Percentiles rank a stretch among this genome's conserved stretches.
phyloP scores from a whole-genome alignment of 2,797 vertebrate genomes.

The Microctenopoma steveboyesi region DNA sequence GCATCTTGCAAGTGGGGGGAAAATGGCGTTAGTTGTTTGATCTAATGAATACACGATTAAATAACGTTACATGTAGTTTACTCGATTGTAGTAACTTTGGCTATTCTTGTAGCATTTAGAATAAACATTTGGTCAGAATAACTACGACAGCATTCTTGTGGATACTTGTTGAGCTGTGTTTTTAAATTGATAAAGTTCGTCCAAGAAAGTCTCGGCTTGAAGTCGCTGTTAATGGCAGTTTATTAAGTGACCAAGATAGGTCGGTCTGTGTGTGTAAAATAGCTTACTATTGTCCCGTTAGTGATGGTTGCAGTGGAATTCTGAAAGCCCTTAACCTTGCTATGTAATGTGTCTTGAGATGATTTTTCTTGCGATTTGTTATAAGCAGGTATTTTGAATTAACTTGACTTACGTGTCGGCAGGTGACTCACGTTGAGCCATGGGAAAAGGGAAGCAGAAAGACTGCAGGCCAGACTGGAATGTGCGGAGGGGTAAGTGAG shows the following conservation, averaged over 20 bases:
- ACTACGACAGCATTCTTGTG: neutral
- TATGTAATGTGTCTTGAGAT: too few species aligned
- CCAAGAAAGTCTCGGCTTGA: neutral
- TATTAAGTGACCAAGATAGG: too few species aligned
- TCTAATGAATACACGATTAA: too few species aligned
- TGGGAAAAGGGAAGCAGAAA: conserved; percentile 99
- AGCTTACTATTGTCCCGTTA: neutral
- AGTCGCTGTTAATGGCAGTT: neutral
- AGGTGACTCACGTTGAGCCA: conserved; percentile 96
- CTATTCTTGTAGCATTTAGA: too few species aligned
- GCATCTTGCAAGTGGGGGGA: neutral
- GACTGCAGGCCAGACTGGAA: conserved; percentile 99
- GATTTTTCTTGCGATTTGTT: too few species aligned
- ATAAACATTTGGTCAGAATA: too few species aligned
- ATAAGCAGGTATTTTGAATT: too few species aligned
- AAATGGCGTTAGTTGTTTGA: too few species aligned
- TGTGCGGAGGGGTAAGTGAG: conserved; percentile 99
- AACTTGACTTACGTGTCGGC: conserved; percentile 5
- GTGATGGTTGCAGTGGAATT: too few species aligned
- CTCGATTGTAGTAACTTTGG: too few species aligned
- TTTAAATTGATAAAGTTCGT: neutral
- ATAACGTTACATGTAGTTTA: neutral
- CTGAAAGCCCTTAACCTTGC: too few species aligned
- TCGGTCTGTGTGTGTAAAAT: neutral
- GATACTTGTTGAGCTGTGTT: neutral